Conservation (phyloP, 1,140 invertebrate species). For the Ephestia elutella region DNA sequence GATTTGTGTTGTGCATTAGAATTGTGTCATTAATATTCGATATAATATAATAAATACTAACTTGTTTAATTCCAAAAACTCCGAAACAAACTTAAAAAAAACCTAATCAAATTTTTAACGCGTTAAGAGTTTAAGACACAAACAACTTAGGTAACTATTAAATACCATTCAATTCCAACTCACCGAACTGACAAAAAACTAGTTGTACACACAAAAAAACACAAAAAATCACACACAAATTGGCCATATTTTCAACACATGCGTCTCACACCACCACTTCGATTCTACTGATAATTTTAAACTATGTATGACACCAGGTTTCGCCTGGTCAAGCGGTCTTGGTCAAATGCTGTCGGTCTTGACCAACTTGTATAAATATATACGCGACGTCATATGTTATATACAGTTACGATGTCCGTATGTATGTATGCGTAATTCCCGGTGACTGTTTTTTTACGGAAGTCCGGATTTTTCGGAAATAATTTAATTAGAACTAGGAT, state of each 20-base stretch:
- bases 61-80: neutral
- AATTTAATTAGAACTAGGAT: neutral
- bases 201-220: constrained; percentile 33
- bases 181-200: constrained; percentile 46
- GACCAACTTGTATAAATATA: constrained; percentile 19
- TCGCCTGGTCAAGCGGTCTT: neutral
- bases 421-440: neutral
- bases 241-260: constrained; percentile 24
- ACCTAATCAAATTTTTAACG: too few relatives aligned
- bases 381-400: neutral
- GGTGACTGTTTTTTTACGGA: neutral
- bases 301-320: too few relatives aligned
- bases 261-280: neutral
- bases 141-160: too few relatives aligned
- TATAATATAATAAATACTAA: too few relatives aligned
- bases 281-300: neutral
- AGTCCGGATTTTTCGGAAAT: neutral
- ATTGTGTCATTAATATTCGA: too few relatives aligned
- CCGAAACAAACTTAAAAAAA: too few relatives aligned
- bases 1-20: too few relatives aligned
- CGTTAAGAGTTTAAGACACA: too few relatives aligned
- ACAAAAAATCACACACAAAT: constrained; percentile 27
- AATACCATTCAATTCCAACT: too few relatives aligned
- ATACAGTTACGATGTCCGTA: neutral
- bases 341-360: constrained; percentile 24